phyloP scores from a whole-genome alignment of 2,113 vertebrate species.

The Nettapus auritus region DNA sequence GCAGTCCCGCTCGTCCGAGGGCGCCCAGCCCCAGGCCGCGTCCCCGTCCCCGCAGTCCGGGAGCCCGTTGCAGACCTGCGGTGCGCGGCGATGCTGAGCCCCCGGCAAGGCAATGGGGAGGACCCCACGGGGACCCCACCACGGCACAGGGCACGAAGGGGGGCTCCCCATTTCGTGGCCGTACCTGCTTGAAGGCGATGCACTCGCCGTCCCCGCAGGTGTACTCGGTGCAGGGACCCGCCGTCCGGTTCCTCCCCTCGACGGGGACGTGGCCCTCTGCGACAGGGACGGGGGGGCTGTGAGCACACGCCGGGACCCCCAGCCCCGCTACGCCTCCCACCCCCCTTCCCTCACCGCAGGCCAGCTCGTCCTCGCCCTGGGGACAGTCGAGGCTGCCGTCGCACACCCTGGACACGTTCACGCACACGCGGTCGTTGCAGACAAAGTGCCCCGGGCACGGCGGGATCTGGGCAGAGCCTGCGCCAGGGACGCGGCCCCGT shows the following conservation, averaged over 20 bases:
- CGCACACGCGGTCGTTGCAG: no score
- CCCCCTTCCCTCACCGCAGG: conserved; percentile 77
- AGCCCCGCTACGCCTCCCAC: not conserved
- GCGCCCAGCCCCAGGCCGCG: not conserved
- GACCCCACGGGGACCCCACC: rapidly evolving
- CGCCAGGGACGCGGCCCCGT: not conserved
- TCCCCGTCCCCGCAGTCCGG: conserved; percentile 75
- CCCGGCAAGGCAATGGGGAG: not conserved
- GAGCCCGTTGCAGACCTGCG: conserved; percentile 85
- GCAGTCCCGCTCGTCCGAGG: conserved; percentile 80
- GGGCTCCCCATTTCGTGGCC: not conserved
- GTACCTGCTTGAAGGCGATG: conserved; percentile 81
- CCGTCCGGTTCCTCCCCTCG: conserved; percentile 52
- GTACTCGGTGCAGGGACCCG: conserved; percentile 79
- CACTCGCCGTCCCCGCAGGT: conserved; percentile 82
- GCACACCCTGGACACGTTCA: conserved; percentile 79
- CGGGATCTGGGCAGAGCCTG: no score
- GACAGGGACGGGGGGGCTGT: not conserved
- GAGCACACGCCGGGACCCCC: not conserved
- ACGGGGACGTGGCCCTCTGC: not conserved
- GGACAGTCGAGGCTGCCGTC: conserved; percentile 80
- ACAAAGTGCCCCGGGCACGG: no score
- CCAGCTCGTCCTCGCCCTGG: conserved; percentile 81
- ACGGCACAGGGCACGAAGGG: not conserved
- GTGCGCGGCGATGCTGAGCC: rapidly evolving